Base-by-base conservation (phyloP, 92 coral and sea anemone genomes). In the Epizoanthus fatuus region DNA sequence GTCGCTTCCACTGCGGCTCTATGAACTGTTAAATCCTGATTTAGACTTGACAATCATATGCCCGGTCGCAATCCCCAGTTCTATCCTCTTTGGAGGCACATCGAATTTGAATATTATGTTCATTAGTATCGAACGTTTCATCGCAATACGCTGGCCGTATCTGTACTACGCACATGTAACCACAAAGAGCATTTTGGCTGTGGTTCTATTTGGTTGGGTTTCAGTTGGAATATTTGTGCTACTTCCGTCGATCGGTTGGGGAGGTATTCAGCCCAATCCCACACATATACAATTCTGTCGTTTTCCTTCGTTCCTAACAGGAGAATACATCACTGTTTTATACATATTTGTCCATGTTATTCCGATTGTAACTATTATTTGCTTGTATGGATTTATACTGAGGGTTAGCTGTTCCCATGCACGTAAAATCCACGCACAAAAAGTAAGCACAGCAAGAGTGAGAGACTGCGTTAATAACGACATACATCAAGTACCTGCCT, bases 1-100 rank as follows among this genome's bases (percentile, higher is more conserved):
- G 12, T 90, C 97, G 10, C 81, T 94, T 20, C 97, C 97, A 58
- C 84, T 89, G 69, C 83, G 97, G 40, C 25, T 90, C 13, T 88
- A 80, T 5, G 97, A 91, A 42, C 54, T 89, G 6, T 51, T 92
- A 5, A 62, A 59, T n/a, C 47, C 66, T 20, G 42, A 32, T 7
- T 40, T 75, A 6, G 74, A 81, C 45, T 63, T 86, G 19, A 69
- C 22, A 12, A 14, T 79, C 5, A 82, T 88, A 29, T 91, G 94
- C 42, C 97, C 75, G 1, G 53, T 72, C 6, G 81, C 95, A 2
- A 88, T 94, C 38, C 91, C 93, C 4, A 38, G 69, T 15, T 88
- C 95, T 4, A 94, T 89, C 16, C 45, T 91, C 53, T 94, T 94
- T 55, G 97, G 95, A 12, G 91, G 97, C n/a, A 88, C 91, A 20